Evolutionary conservation across 2,888 invertebrate species (phyloP).

Genomic region (Ichneumoninae sp.): DNA sequence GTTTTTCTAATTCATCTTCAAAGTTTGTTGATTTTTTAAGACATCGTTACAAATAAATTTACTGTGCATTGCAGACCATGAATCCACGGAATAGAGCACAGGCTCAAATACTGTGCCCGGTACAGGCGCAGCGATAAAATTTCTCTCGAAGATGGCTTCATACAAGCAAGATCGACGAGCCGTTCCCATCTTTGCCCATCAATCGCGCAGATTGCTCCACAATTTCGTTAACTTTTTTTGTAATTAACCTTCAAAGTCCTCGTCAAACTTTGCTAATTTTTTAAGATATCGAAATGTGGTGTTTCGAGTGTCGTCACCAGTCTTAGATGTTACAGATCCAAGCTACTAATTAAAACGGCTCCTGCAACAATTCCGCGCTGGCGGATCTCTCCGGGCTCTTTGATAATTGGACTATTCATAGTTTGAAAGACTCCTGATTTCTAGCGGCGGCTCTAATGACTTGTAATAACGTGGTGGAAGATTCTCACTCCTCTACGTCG

Average conservation of each 20-base stretch:
- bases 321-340: constrained; percentile 8
- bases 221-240: neutral
- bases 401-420: constrained; percentile 63
- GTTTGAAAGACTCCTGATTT: constrained; percentile 83
- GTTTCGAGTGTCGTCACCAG: neutral
- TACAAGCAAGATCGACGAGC: neutral
- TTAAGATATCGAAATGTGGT: neutral
- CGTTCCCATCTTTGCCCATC: neutral
- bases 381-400: constrained; percentile 43
- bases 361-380: constrained; percentile 26
- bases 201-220: neutral
- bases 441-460: constrained; percentile 82
- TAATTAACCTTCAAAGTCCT: neutral
- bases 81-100: too few relatives aligned
- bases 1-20: neutral
- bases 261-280: constrained; percentile 15
- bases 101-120: too few relatives aligned
- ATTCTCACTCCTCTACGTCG: constrained; percentile 57
- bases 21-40: neutral
- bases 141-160: neutral
- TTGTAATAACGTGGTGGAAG: constrained; percentile 77
- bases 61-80: constrained; percentile 7
- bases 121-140: neutral
- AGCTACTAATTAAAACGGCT: constrained; percentile 56
- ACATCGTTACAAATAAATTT: neutral